A percentile compares a stretch with the other conserved stretches of the same genome.
phyloP scores from a whole-genome alignment of 2,113 vertebrate species.

The Struthio camelus region DNA sequence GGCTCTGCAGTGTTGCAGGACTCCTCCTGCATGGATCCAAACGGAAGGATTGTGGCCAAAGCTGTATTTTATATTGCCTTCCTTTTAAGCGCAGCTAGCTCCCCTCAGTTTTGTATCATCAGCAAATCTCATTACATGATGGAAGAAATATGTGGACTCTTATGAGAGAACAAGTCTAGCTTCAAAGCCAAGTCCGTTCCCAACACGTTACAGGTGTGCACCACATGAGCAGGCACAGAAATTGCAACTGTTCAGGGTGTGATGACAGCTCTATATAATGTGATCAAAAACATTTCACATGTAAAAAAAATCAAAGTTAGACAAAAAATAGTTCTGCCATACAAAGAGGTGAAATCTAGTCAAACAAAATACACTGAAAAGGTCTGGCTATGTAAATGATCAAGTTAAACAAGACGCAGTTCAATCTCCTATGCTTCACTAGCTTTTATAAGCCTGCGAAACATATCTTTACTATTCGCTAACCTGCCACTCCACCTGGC shows the following conservation, averaged over 20 bases:
- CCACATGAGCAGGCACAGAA: neutral
- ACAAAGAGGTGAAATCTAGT: neutral
- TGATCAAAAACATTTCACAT: neutral
- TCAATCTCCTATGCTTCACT: neutral
- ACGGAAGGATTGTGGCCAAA: neutral
- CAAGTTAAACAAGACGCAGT: neutral
- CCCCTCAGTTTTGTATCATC: neutral
- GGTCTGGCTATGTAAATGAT: neutral
- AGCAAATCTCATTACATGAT: slow-evolving; percentile 23
- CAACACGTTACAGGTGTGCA: neutral
- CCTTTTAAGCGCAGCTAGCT: neutral
- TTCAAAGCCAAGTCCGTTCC: neutral
- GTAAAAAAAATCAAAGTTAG: neutral
- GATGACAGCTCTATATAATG: neutral
- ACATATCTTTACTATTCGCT: accelerated
- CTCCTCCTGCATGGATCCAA: neutral
- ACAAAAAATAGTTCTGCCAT: neutral
- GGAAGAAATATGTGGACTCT: neutral
- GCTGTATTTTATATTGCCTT: neutral
- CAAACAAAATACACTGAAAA: neutral
- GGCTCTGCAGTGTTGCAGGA: neutral
- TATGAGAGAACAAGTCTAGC: neutral
- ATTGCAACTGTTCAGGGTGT: neutral
- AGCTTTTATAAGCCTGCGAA: neutral
- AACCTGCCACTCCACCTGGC: neutral